Base-by-base conservation (phyloP, 53 echinoderm and acorn worm genomes). In the Stichopus horrens region DNA sequence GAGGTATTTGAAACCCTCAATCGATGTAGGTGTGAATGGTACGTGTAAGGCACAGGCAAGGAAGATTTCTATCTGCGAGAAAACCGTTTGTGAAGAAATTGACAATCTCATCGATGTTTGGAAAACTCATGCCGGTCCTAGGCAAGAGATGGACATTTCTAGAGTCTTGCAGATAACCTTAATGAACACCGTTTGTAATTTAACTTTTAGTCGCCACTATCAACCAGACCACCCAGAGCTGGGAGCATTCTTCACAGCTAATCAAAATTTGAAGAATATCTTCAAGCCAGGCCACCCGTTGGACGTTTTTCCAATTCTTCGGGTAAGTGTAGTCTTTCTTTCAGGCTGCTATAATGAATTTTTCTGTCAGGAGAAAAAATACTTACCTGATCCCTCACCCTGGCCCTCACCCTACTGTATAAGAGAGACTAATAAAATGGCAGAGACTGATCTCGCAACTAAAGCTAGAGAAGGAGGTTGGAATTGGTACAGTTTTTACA, bases 261-360 rank as follows among this genome's bases (percentile, higher is more conserved):
- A 95, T 79, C 86, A 91, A 58, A 93, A 90, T 75, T 90, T 95
- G 80, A 95, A 95, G 73, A 91, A 90, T 58, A 53, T 95, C 7
- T 88, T 95, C 37, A 84, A 86, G 54, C 92, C 93, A 19, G 93
- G 95, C 7, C 93, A 95, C 23, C 93, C 91, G 0, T 21, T 95
- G 6, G 95, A 95, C 73, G 18, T 95, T 21, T 95, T 95, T 74
- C 95, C 95, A 5, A 37, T 37, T 37, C 37, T 37, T 37, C 37
- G 37, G 37, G 37, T 37, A 37, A 37, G 37, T 37, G 37, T 37
- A 37, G 37, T 37, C 37, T 37, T 37, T 37, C 37, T 37, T 37
- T 37, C 37, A 37, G 37, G 37, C 37, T 37, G 37, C 1, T 37
- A 37, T 37, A 37, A 37, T 37, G 2, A 37, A 37, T 37, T 1